Percentiles rank a stretch among this genome's conserved stretches.
phyloP scores from a whole-genome alignment of 2,113 vertebrate species.

The Grallaria varia region DNA sequence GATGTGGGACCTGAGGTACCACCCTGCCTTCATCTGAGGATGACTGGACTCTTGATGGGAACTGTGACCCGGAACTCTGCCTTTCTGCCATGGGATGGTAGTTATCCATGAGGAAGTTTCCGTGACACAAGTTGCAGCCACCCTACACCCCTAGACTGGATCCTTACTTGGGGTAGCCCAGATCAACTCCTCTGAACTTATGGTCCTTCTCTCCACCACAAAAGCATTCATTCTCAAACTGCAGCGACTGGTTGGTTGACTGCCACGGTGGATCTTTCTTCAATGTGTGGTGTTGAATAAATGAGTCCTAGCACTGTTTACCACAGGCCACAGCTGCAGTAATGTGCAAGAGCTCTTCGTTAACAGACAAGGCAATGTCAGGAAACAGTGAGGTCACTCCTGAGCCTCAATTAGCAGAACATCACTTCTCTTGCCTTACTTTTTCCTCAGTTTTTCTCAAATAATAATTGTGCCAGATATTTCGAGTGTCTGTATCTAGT shows the following conservation, averaged over 20 bases:
- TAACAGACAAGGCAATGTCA: not conserved
- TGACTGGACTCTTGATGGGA: not conserved
- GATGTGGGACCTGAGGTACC: not conserved
- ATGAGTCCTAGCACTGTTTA: not conserved
- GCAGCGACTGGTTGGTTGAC: accelerated
- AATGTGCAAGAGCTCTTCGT: not conserved
- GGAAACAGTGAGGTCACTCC: not conserved
- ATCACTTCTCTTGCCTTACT: not conserved
- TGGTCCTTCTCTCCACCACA: not conserved
- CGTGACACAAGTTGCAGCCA: not conserved
- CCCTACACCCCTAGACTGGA: accelerated
- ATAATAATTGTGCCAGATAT: not conserved
- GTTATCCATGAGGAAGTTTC: not conserved
- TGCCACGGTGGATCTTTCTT: not conserved
- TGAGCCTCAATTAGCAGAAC: not conserved
- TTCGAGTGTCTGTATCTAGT: not conserved
- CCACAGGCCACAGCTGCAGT: not conserved
- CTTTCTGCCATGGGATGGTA: not conserved
- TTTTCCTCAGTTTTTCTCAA: not conserved
- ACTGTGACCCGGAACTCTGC: not conserved
- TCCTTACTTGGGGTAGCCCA: not conserved
- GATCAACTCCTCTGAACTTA: not conserved
- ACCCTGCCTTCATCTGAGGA: not conserved
- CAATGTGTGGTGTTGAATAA: not conserved
- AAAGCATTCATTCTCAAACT: not conserved